Evolutionary conservation across 2,797 vertebrate species (phyloP).

Genomic region (Pristis pectinata): DNA sequence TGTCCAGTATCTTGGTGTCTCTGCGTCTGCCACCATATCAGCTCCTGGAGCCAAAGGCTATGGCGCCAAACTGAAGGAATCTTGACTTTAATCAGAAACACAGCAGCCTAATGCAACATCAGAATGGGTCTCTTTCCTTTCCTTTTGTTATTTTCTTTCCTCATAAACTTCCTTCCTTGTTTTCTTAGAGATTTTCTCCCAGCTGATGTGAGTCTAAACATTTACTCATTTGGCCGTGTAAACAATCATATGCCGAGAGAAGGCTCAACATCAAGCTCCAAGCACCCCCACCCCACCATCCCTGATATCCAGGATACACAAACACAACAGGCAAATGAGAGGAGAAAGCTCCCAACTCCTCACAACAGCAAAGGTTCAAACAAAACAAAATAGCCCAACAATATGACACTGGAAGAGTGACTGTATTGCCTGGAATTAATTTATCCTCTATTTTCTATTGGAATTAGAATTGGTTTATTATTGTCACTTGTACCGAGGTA

Average conservation of each 20-base stretch:
- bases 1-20: conserved; percentile 43
- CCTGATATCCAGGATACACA: conserved; percentile 31
- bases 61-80: conserved; percentile 64
- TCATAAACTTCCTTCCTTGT: conserved; percentile 73
- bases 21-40: conserved; percentile 49
- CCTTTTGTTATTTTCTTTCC: conserved; percentile 64
- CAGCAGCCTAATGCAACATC: conserved; percentile 62
- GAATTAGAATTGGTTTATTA: no score
- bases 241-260: conserved; percentile 65
- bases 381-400: no score
- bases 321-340: neutral
- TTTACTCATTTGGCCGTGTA: conserved; percentile 71
- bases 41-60: conserved; percentile 61
- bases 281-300: neutral
- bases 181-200: conserved; percentile 74
- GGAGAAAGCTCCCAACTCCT: neutral
- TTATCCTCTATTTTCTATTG: neutral
- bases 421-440: neutral
- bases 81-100: conserved; percentile 67
- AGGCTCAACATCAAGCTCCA: conserved; percentile 54
- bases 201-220: conserved; percentile 74
- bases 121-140: conserved; percentile 69
- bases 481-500: no score
- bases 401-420: neutral
- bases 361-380: neutral